Evolutionary conservation across 53 echinoderm and acorn worm genomes (phyloP).

Genomic region (Hippasteria phrygiana): DNA sequence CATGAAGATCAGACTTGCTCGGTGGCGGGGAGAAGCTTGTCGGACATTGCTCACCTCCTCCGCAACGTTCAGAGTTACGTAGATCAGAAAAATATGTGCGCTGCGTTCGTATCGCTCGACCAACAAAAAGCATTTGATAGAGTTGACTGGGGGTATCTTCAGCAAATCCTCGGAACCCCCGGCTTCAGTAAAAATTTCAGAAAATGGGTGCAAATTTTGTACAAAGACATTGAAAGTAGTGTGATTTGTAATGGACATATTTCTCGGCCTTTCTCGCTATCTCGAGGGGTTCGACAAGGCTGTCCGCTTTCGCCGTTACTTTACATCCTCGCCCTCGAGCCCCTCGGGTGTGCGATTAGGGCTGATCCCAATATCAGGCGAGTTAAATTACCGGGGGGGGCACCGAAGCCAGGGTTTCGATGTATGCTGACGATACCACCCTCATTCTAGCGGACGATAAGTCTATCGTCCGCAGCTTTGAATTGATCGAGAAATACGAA

Average conservation of each 20-base stretch:
- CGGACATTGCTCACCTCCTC: slow-evolving; percentile 9
- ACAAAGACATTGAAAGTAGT: no score
- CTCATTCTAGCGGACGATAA: slow-evolving; percentile 38
- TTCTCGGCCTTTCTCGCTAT: no score
- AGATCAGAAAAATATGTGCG: slow-evolving; percentile 22
- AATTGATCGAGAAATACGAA: slow-evolving; percentile 36
- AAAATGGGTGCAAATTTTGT: no score
- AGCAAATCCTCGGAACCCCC: no score
- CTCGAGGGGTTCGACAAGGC: slow-evolving; percentile 68
- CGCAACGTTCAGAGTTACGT: slow-evolving; percentile 53
- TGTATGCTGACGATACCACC: slow-evolving; percentile 68
- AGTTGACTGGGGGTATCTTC: slow-evolving; percentile 62
- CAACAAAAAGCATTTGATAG: slow-evolving; percentile 75
- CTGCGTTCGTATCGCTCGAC: slow-evolving; percentile 46
- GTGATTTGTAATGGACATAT: no score
- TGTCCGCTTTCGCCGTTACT: slow-evolving; percentile 67
- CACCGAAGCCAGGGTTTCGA: slow-evolving; percentile 22
- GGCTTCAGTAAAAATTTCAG: slow-evolving; percentile 47
- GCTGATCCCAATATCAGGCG: slow-evolving; percentile 37
- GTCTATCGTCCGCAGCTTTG: slow-evolving; percentile 17
- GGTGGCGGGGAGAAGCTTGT: slow-evolving; percentile 42
- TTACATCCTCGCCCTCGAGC: slow-evolving; percentile 36
- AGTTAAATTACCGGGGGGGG: slow-evolving; percentile 32
- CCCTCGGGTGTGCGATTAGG: slow-evolving; percentile 39
- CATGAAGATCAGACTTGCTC: slow-evolving; percentile 48